Percentiles rank a stretch among this genome's conserved stretches.
Conservation (phyloP, 2,888 invertebrate species). For the Clivina fossor region DNA sequence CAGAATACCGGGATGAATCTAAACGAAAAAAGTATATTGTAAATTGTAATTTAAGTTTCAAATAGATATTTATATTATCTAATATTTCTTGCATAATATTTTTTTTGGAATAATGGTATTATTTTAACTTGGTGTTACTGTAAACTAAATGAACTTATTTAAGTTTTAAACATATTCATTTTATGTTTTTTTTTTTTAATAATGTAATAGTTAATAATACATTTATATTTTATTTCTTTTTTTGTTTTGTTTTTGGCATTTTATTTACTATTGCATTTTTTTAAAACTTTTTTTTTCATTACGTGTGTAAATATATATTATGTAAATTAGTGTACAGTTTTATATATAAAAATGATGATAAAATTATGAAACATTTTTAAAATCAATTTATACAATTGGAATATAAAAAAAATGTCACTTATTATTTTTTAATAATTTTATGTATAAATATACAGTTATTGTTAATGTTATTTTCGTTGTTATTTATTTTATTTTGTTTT, state of each 20-base stretch:
- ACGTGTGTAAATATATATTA: constrained; percentile 25
- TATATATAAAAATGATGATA: no score
- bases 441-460: constrained; percentile 6
- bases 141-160: constrained; percentile 40
- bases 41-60: no score
- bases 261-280: constrained; percentile 14
- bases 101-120: no score
- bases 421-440: no score
- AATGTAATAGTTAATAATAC: constrained; percentile 12
- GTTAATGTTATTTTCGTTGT: constrained; percentile 1
- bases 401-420: no score
- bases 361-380: no score
- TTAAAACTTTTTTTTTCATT: constrained; percentile 8
- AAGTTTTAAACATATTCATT: constrained; percentile 47
- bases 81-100: no score
- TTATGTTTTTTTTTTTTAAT: constrained; percentile 13
- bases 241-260: constrained; percentile 7
- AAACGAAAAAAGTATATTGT: no score
- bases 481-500: no score
- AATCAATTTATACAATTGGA: no score
- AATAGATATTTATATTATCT: no score
- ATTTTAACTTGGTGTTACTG: constrained; percentile 40
- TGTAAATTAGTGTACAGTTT: constrained; percentile 28
- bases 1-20: no score
- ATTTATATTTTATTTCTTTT: constrained; percentile 13